Evolutionary conservation across 2,888 invertebrate species (phyloP).

Genomic region (Thereva unica): DNA sequence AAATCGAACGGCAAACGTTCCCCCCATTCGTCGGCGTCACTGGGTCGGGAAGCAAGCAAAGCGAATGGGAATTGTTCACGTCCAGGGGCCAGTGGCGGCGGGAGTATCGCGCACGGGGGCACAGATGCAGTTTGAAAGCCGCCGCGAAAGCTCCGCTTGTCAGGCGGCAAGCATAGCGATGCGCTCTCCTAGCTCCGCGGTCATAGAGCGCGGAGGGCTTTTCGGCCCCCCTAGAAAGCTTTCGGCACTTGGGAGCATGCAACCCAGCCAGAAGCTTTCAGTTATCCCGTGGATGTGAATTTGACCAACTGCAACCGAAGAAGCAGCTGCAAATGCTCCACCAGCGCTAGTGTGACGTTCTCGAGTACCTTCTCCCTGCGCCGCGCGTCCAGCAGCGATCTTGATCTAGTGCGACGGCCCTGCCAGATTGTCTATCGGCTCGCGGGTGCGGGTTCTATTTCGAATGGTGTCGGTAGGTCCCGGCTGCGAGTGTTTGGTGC

Average conservation of each 20-base stretch:
- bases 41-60: constrained; percentile 1
- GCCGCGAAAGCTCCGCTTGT: constrained; percentile 12
- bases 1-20: constrained; percentile 7
- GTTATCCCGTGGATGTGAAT: constrained; percentile 31
- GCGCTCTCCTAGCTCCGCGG: constrained; percentile 15
- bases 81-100: neutral
- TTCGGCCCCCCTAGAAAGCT: constrained; percentile 27
- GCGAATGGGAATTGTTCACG: neutral
- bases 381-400: neutral
- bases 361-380: neutral
- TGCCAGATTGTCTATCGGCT: neutral
- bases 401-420: neutral
- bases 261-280: constrained; percentile 20
- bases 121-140: constrained; percentile 5
- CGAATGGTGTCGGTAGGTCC: neutral
- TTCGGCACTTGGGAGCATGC: constrained; percentile 23
- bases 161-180: neutral
- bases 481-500: neutral
- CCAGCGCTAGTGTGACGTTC: neutral
- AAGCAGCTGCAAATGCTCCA: constrained; percentile 12
- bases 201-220: constrained; percentile 5
- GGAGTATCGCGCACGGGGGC: neutral
- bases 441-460: neutral
- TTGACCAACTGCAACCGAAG: constrained; percentile 25
- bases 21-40: neutral